Base-by-base conservation (phyloP, 2,888 invertebrate genomes). In the Metellina segmentata region DNA sequence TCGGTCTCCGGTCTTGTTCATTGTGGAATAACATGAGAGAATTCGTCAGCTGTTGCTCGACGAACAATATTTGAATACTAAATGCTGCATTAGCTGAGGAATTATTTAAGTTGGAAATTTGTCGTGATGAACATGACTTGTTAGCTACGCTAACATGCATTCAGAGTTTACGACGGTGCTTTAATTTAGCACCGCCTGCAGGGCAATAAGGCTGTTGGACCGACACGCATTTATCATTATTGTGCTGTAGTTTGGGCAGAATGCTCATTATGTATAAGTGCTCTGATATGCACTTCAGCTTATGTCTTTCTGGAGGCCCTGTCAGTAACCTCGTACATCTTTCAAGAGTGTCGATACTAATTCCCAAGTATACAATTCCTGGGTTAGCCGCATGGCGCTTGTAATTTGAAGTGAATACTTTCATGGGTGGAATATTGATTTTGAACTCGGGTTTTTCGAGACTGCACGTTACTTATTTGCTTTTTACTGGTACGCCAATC, bases 21-120 rank as follows among this genome's bases (percentile, higher is more conserved):
- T 13, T 34, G 61, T 9, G 19, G 61, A 48, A 49, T 48, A 75
- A 85, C 85, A 85, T n/a, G 61, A 61, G 75, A 72, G 51, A 75
- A 85, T 85, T 48, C 82, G 71, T 82, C 72, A 52, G 70, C n/a
- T 20, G 52, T 52, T 77, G 85, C 20, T 75, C 69, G 48, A n/a
- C 11, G 52, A 87, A 87, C 87, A 87, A 81, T 81, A 87, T 71
- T 81, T 79, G 87, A 87, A 79, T 87, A 79, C 87, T 61, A 79
- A 87, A 71, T 79, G 79, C 52, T 9, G 72, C 87, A 87, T 87
- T 87, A 87, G n/a, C 87, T 13, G n/a, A 70, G 34, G 79, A 79
- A 72, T 87, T 79, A 81, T 81, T 79, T 81, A 52, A 87, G 48
- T 81, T 53, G 72, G 52, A 8, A 79, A 71, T 72, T 83, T 83